These are phyloP conservation scores for Pantherophis alleghaniensis DNA, from an alignment of 2,797 vertebrate species.

Conservation along the genomic window DNA sequence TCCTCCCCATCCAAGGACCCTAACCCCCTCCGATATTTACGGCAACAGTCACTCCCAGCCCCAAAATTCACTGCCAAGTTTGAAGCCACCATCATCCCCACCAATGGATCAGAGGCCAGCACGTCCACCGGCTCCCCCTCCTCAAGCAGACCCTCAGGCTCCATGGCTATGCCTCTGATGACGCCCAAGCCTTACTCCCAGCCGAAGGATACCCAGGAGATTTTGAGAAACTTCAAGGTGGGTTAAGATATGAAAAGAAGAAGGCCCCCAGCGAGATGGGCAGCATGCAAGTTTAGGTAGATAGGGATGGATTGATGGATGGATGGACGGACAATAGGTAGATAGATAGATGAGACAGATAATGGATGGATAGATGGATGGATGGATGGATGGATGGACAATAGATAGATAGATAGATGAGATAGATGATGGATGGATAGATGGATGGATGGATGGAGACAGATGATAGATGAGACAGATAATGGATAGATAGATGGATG, in stretches of 20 bases:
- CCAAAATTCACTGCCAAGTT: conserved; percentile 92
- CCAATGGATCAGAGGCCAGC: conserved; percentile 71
- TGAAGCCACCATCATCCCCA: conserved; percentile 83
- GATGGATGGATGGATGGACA: accelerated
- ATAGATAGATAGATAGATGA: too few species aligned
- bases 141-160: conserved; percentile 73
- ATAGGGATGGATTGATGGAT: too few species aligned
- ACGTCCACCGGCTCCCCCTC: conserved; percentile 66
- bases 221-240: conserved; percentile 90
- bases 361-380: too few species aligned
- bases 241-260: conserved; percentile 26
- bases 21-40: conserved; percentile 86
- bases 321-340: too few species aligned
- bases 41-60: conserved; percentile 89
- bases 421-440: background rate
- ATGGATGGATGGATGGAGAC: background rate
- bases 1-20: conserved; percentile 72
- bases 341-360: too few species aligned
- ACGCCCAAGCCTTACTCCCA: conserved; percentile 87
- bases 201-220: conserved; percentile 78
- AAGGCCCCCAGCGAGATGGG: background rate
- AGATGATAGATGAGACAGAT: too few species aligned
- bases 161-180: conserved; percentile 86
- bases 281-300: background rate
- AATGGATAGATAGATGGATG: background rate